Evolutionary conservation across 2,888 invertebrate genomes (phyloP).

Genomic region (Spatulosminthurus flaviceps): DNA sequence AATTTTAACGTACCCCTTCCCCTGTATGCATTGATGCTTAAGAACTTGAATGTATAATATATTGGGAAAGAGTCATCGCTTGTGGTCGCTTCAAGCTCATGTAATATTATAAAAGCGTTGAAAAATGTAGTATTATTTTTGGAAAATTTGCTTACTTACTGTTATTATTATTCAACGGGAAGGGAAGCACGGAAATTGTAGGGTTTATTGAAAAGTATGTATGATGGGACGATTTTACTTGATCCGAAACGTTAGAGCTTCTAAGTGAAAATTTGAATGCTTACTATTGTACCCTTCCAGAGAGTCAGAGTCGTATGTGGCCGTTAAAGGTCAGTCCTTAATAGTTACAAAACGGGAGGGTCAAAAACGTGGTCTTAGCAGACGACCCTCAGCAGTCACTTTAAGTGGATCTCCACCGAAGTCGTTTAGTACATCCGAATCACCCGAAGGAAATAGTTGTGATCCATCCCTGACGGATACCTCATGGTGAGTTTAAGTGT

Average conservation of each 20-base stretch:
- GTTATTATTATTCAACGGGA: no score
- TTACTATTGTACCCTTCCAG: conserved; percentile 19
- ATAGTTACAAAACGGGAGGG: conserved; percentile 53
- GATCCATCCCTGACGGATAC: conserved; percentile 29
- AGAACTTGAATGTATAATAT: no score
- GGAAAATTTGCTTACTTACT: no score
- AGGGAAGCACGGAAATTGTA: no score
- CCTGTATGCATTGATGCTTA: no score
- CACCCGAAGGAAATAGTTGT: conserved; percentile 21
- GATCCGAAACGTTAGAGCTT: not conserved
- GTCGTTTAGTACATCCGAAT: conserved; percentile 34
- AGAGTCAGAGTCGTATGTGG: conserved; percentile 55
- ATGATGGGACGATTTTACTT: not conserved
- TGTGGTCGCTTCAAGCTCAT: no score
- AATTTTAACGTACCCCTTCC: no score
- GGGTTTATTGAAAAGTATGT: not conserved
- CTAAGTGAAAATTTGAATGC: not conserved
- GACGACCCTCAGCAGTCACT: conserved; percentile 54
- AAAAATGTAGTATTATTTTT: no score
- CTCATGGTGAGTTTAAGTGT: conserved; percentile 6
- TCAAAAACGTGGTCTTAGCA: conserved; percentile 54
- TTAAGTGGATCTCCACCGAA: conserved; percentile 53
- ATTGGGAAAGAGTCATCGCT: no score
- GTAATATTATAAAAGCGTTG: no score
- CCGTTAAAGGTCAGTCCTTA: conserved; percentile 54